Conservation (phyloP, 2,888 invertebrate genomes). For the Mongoloraphidia duomilia region DNA sequence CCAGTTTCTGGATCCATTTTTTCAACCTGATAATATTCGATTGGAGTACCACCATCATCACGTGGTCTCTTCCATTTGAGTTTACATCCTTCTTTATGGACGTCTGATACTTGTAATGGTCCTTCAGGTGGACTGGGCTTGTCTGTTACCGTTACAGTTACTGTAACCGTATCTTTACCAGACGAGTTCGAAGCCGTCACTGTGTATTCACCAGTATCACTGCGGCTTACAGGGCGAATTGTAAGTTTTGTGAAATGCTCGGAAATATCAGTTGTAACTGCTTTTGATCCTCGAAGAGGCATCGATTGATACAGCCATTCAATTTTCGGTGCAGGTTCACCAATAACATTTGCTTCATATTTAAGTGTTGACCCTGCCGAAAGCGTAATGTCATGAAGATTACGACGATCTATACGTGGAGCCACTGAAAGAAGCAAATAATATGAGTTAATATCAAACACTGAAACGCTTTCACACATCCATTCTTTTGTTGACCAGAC, state of each 20-base stretch:
- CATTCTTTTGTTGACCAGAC: neutral
- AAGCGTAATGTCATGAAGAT: conserved; percentile 76
- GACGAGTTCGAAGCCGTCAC: conserved; percentile 77
- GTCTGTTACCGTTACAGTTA: conserved; percentile 73
- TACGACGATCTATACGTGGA: conserved; percentile 89
- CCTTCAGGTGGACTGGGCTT: conserved; percentile 82
- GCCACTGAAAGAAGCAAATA: conserved; percentile 44
- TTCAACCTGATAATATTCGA: conserved; percentile 93
- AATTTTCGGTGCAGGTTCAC: conserved; percentile 88
- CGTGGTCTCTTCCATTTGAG: conserved; percentile 91
- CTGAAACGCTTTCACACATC: neutral
- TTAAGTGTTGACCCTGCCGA: conserved; percentile 88
- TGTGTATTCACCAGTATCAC: conserved; percentile 76
- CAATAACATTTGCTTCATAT: conserved; percentile 83
- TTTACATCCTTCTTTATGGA: conserved; percentile 86
- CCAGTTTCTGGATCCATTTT: conserved; percentile 85
- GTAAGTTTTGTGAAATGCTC: conserved; percentile 81
- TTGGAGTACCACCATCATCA: conserved; percentile 89
- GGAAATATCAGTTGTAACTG: conserved; percentile 64
- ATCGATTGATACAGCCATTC: conserved; percentile 84
- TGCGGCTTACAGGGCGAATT: conserved; percentile 64
- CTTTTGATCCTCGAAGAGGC: conserved; percentile 51
- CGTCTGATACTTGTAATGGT: conserved; percentile 75
- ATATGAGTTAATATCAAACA: conserved; percentile 3
- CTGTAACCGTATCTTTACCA: conserved; percentile 69